Percentiles rank a stretch among this genome's conserved stretches.
Conservation (phyloP, 1,140 invertebrate species). For the Saxidomus purpurata region DNA sequence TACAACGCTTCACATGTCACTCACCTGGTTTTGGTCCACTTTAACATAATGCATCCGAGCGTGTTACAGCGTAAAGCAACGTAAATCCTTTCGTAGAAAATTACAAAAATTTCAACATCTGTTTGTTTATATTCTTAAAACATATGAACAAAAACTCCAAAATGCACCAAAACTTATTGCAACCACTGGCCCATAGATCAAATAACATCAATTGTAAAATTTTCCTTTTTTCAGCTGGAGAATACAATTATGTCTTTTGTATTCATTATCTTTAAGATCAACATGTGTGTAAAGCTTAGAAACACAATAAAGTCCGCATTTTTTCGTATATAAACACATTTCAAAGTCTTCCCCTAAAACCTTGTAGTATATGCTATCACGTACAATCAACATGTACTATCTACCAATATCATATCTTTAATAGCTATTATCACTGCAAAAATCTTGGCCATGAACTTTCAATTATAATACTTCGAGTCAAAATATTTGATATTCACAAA, state of each 20-base stretch:
- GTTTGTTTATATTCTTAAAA: neutral
- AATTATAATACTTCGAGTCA: constrained; percentile 20
- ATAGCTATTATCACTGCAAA: constrained; percentile 7
- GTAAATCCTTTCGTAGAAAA: constrained; percentile 1
- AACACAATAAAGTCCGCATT: constrained; percentile 25
- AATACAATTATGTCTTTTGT: neutral
- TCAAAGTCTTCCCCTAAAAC: neutral
- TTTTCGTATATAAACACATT: neutral
- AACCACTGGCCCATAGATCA: neutral
- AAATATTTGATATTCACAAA: constrained; percentile 32
- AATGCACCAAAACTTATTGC: neutral
- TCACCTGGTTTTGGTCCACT: constrained; percentile 13
- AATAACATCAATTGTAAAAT: constrained; percentile 1
- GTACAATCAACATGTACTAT: constrained; percentile 23
- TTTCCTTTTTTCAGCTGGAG: neutral
- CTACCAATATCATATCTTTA: constrained; percentile 22
- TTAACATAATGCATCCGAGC: constrained; percentile 18
- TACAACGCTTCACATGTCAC: constrained; percentile 22
- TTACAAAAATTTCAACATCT: constrained; percentile 13
- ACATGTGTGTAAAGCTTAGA: neutral
- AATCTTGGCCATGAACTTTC: constrained; percentile 33
- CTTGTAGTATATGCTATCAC: constrained; percentile 5
- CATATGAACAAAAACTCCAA: neutral
- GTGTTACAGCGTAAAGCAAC: neutral
- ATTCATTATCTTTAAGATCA: constrained; percentile 9